Evolutionary conservation across 2,797 vertebrate species (phyloP).

Genomic region (Tachyglossus aculeatus): DNA sequence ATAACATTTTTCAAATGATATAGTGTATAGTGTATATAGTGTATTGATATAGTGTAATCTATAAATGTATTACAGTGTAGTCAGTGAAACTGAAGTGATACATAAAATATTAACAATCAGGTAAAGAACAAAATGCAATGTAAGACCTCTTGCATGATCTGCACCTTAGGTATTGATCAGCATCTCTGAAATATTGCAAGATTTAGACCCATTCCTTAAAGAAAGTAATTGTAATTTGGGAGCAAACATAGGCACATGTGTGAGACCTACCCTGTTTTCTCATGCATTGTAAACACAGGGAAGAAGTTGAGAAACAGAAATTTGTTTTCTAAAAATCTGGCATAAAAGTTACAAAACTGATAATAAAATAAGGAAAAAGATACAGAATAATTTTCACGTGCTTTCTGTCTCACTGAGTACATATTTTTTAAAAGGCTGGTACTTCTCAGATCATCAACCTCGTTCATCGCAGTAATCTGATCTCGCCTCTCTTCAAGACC

Average conservation of each 20-base stretch:
- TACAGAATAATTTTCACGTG: neutral
- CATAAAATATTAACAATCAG: too few species aligned
- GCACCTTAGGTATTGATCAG: neutral
- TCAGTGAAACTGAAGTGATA: too few species aligned
- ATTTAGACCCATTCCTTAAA: constrained; percentile 3
- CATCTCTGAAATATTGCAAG: neutral
- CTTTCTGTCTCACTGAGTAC: constrained; percentile 10
- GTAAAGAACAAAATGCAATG: too few species aligned
- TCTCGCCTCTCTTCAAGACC: constrained; percentile 17
- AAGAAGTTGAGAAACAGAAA: constrained; percentile 25
- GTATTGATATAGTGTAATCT: too few species aligned
- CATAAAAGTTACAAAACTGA: constrained; percentile 20
- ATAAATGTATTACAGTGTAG: too few species aligned
- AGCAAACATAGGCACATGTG: neutral
- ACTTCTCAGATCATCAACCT: too few species aligned
- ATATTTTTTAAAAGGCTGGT: neutral
- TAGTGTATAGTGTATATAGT: too few species aligned
- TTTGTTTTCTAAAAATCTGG: constrained; percentile 4
- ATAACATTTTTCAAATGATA: neutral
- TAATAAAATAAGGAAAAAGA: constrained; percentile 1
- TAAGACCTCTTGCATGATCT: neutral
- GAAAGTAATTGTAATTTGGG: neutral
- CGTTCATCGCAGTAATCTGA: too few species aligned
- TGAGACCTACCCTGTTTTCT: constrained; percentile 11
- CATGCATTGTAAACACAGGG: constrained; percentile 29